Evolutionary conservation across 35 echinoderm and acorn worm genomes (phyloP).

Genomic region (Ptychodera flava): DNA sequence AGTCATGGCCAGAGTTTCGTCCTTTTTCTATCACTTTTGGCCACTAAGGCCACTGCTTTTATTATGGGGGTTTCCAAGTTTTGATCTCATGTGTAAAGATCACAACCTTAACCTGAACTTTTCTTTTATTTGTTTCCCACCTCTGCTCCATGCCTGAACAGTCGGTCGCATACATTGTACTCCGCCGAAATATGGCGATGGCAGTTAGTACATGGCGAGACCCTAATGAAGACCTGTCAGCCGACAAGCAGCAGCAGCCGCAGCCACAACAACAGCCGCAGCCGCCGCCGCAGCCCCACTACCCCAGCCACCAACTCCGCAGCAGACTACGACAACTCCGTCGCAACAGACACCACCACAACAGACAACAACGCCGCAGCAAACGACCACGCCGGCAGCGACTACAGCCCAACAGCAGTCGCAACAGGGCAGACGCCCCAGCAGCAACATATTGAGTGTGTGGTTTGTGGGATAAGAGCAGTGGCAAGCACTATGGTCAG

Average conservation of each 20-base stretch:
- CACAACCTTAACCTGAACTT: not conserved
- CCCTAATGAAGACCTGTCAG: conserved; percentile 78
- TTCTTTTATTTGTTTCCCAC: conserved; percentile 7
- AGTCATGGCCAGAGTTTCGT: not conserved
- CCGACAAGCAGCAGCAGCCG: conserved; percentile 66
- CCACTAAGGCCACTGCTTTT: not conserved
- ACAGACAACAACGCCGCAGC: conserved; percentile 2
- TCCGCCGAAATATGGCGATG: conserved; percentile 99
- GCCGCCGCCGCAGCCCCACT: not conserved
- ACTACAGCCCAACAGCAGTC: conserved; percentile 8
- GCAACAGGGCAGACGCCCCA: not conserved
- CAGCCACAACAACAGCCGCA: conserved; percentile 20
- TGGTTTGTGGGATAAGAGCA: conserved; percentile 98
- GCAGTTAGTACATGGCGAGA: conserved; percentile 93
- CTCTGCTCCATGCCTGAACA: conserved; percentile 44
- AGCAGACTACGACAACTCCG: conserved; percentile 34
- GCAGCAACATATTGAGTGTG: conserved; percentile 88
- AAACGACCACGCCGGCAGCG: not conserved
- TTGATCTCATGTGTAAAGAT: not conserved
- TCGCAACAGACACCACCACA: conserved; percentile 24
- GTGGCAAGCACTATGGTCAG: conserved; percentile 99
- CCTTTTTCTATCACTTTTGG: not conserved
- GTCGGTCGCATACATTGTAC: conserved; percentile 78
- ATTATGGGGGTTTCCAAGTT: not conserved
- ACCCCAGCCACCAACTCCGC: not conserved